Evolutionary conservation across 64 coral and sea anemone genomes (phyloP), one percentile per base, ranked within the genome.

Genomic region (Exaiptasia diaphana): DNA sequence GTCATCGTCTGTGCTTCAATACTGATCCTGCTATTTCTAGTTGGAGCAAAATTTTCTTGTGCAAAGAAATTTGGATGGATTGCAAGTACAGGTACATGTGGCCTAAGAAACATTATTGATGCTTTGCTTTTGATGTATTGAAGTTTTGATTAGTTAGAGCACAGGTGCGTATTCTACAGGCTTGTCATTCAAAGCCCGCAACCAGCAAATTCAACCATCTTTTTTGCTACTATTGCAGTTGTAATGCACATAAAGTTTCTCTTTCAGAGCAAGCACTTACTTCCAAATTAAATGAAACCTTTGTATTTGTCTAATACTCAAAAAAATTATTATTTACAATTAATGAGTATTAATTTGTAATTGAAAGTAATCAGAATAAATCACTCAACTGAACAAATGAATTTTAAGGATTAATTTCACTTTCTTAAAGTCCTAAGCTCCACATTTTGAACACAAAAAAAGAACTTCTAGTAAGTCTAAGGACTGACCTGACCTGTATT

Each of bases 31-130:
- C 12, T 83, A 50, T n/a, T 77, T 10, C 27, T 94, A 10, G 55
- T 94, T 20, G 91, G 91, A 41, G 64, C 91, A 30, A 94, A 89
- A 80, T 79, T 88, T 27, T 81, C 69, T 29, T 89, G 81, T 50
- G 91, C 86, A 22, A 82, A 89, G 43, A 94, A 59, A 39, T 79
- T 89, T 64, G 91, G 91, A 37, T 94, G 91, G 79, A 85, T 94
- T 29, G 79, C 62, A 24, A 20, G 79, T n/a, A 91, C n/a, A n/a
- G n/a, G n/a, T n/a, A n/a, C n/a, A n/a, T n/a, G n/a, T n/a, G n/a
- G n/a, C n/a, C 34, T 53, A 48, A 44, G 54, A 73, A 54, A 86
- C 82, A 67, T 84, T 57, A 52, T 10, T 52, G 10, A n/a, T n/a
- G 49, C 10, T 12, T 52, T 10, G n/a, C n/a, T 10, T 12, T 12